Evolutionary conservation across 2,888 invertebrate genomes (phyloP).

Genomic region (Pseudoips prasinana): DNA sequence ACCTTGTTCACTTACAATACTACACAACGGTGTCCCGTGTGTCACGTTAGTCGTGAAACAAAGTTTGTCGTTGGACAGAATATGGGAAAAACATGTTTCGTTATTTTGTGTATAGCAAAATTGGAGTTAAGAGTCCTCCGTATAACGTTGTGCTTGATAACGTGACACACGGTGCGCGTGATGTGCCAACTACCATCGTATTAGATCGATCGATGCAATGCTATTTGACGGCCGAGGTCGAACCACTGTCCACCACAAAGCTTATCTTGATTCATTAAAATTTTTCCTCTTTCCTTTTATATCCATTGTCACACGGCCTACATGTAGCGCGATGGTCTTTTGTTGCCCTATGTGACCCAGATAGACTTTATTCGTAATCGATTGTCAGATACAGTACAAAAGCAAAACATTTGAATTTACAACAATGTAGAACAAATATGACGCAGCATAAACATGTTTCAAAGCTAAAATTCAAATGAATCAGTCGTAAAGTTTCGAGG

Average conservation of each 20-base stretch:
- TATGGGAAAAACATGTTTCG: too few species aligned
- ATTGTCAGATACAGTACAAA: conserved; percentile 52
- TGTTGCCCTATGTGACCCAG: conserved; percentile 70
- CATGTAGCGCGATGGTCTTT: conserved; percentile 58
- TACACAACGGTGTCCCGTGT: too few species aligned
- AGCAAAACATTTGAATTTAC: conserved; percentile 46
- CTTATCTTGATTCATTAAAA: conserved; percentile 77
- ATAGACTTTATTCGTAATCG: conserved; percentile 64
- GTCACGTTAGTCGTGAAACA: too few species aligned
- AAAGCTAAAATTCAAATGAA: conserved; percentile 35
- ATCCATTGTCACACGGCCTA: conserved; percentile 59
- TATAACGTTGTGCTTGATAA: conserved; percentile 23
- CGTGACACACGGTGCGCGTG: conserved; percentile 56
- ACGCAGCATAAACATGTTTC: conserved; percentile 28
- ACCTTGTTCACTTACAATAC: conserved; percentile 49
- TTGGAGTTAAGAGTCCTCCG: too few species aligned
- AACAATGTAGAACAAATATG: conserved; percentile 43
- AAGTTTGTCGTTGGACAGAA: too few species aligned
- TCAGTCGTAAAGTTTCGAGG: conserved; percentile 30
- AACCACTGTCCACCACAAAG: conserved; percentile 68
- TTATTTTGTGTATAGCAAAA: too few species aligned
- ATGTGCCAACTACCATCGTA: conserved; percentile 56
- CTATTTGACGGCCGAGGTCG: conserved; percentile 80
- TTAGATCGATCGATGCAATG: conserved; percentile 66
- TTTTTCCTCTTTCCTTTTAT: conserved; percentile 56